Base-by-base conservation (phyloP, 2,888 invertebrate species). In the Heterodera filipjevi region DNA sequence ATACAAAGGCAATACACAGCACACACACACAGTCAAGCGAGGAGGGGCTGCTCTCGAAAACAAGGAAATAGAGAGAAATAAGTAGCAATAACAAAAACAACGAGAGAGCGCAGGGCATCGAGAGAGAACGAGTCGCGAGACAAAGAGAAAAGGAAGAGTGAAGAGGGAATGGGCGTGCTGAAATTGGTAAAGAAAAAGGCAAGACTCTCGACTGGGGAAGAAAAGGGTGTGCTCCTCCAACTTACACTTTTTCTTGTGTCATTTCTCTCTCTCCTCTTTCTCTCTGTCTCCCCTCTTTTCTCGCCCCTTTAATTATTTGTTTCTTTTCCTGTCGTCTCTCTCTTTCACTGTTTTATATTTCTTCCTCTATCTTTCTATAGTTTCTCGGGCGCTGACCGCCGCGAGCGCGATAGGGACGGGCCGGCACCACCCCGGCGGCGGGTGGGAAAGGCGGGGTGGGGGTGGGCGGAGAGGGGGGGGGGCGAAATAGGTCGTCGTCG, bases 341-440 rank as follows among this genome's bases (percentile, higher is more conserved):
- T 72, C 72, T 35, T 39, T n/a, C 33, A 16, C 1, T 44, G 3
- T 71, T 71, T 71, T 27, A 1, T 22, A 33, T 35, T 44, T 72
- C n/a, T 22, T 22, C 33, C n/a, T 72, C n/a, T 39, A 22, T 46
- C 72, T 44, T 32, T 30, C 22, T 22, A 59, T 27, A 59, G 39
- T 72, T 44, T 22, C 19, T 16, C 12, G 14, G 33, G n/a, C 27
- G 49, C n/a, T 73, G 73, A 73, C 73, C 73, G 30, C 49, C 49
- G 44, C 64, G 44, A n/a, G 44, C 35, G 73, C 49, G 73, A 73
- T 22, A 73, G 73, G 73, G 49, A 73, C 73, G 73, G 73, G 39
- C 73, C 53, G 73, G 73, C 73, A 73, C 73, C 59, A 27, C 33
- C n/a, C 53, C 59, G 64, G 27, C 33, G 33, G 59, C 35, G 5